Conservation (phyloP, 2,113 vertebrate genomes). For the Cichladusa arquata region DNA sequence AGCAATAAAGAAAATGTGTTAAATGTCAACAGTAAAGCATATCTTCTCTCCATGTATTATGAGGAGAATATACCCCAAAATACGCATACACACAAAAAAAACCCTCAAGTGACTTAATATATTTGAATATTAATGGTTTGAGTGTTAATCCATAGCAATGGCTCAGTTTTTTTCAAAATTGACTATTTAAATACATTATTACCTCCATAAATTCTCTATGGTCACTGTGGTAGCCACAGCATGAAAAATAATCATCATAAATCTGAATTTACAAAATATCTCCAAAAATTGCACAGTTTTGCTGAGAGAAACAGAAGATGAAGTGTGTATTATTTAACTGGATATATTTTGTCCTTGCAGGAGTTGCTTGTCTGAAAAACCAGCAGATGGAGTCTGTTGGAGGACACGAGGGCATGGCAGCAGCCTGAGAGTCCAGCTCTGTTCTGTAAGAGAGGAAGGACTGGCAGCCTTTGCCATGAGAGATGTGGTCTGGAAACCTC, state of each 20-base stretch:
- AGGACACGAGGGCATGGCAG: background rate
- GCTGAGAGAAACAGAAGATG: constrained; percentile 62
- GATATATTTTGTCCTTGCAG: constrained; percentile 44
- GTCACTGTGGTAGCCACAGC: constrained; percentile 31
- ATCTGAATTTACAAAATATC: constrained; percentile 66
- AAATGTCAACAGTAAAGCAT: constrained; percentile 55
- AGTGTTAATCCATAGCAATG: constrained; percentile 13
- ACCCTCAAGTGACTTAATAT: constrained; percentile 44
- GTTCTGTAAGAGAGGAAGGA: rapidly evolving
- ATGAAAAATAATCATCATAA: constrained; percentile 46
- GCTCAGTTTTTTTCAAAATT: constrained; percentile 26
- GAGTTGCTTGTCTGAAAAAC: constrained; percentile 8
- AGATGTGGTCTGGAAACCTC: background rate
- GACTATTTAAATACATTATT: constrained; percentile 33
- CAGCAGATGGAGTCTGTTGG: constrained; percentile 50
- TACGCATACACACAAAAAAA: background rate
- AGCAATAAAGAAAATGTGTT: constrained; percentile 60
- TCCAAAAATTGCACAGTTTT: constrained; percentile 59
- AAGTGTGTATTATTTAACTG: constrained; percentile 11
- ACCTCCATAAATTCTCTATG: constrained; percentile 40
- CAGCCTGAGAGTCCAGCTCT: background rate
- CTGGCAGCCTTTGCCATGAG: background rate
- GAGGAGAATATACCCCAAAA: constrained; percentile 52
- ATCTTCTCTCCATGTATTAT: constrained; percentile 19
- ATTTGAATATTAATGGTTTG: constrained; percentile 50